Evolutionary conservation across 2,888 invertebrate genomes (phyloP), one percentile per base, ranked within the genome.

Genomic region (Omphaloscelis lunosa): DNA sequence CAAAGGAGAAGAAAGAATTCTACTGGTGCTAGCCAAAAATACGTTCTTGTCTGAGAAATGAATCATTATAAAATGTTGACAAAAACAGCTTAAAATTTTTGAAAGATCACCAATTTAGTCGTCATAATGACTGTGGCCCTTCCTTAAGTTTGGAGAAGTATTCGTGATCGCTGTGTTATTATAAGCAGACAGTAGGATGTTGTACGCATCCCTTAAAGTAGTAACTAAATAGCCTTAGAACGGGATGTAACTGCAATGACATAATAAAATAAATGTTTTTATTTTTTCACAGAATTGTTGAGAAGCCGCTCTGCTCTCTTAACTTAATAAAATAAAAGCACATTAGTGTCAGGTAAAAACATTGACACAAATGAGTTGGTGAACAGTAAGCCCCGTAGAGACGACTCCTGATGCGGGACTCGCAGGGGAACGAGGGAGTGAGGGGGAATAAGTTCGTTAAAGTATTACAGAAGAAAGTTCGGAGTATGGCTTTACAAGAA

Each of bases 281-380:
- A n/a, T 29, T 9, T 20, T 20, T n/a, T 1, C 6, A 34, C 0
- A n/a, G 17, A 7, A 34, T 51, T 20, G n/a, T n/a, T 3, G 1
- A 29, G 29, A 59, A 59, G 9, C 9, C 71, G 53, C 62, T 58
- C 23, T 12, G 11, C 41, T 4, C 63, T 45, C 23, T 11, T 74
- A 23, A 39, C 85, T 53, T 73, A 71, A n/a, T n/a, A n/a, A n/a
- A 23, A 48, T 17, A 20, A 41, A 53, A 73, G 48, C 67, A 74
- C 71, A 81, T 85, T 81, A 85, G 23, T 65, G 83, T 85, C 82
- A 85, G 77, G 83, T 85, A 68, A 73, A 83, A 85, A 61, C 65
- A 68, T 68, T 83, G 82, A 77, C 71, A 69, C 51, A 85, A 81
- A 77, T 74, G 71, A 77, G 67, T 81, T 81, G 48, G 41, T 61